Percentiles rank a stretch among this genome's conserved stretches.
These are phyloP conservation scores for Nasonia oneida DNA, from an alignment of 2,888 invertebrate species.

Conservation along the genomic window DNA sequence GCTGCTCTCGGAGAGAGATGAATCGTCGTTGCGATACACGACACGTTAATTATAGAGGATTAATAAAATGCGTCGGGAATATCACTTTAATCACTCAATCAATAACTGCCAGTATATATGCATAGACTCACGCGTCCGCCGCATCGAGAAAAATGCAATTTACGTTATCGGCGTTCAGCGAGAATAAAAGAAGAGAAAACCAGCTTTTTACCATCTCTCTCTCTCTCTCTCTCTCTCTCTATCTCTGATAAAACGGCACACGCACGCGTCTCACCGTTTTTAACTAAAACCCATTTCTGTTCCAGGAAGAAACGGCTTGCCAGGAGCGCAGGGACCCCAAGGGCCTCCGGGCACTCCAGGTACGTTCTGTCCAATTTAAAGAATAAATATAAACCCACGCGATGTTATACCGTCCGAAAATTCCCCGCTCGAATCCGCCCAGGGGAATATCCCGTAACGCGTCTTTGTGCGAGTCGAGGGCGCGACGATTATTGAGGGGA, in stretches of 20 bases:
- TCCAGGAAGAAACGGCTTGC: conserved; percentile 84
- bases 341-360: conserved; percentile 81
- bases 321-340: conserved; percentile 86
- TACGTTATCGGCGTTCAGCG: background rate
- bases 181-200: background rate
- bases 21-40: too few relatives aligned
- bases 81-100: too few relatives aligned
- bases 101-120: too few relatives aligned
- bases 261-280: background rate
- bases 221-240: too few relatives aligned
- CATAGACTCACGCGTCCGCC: too few relatives aligned
- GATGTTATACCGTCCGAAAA: background rate
- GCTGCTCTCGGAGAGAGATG: too few relatives aligned
- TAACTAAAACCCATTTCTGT: background rate
- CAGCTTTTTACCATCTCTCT: background rate
- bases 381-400: background rate
- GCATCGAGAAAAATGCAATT: background rate
- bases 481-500: conserved; percentile 59
- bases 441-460: background rate
- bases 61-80: too few relatives aligned
- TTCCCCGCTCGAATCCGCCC: background rate
- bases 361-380: conserved; percentile 20
- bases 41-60: too few relatives aligned
- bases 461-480: conserved; percentile 30
- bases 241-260: background rate